phyloP scores from a whole-genome alignment of 2,113 vertebrate species.

The Odocoileus virginianus region DNA sequence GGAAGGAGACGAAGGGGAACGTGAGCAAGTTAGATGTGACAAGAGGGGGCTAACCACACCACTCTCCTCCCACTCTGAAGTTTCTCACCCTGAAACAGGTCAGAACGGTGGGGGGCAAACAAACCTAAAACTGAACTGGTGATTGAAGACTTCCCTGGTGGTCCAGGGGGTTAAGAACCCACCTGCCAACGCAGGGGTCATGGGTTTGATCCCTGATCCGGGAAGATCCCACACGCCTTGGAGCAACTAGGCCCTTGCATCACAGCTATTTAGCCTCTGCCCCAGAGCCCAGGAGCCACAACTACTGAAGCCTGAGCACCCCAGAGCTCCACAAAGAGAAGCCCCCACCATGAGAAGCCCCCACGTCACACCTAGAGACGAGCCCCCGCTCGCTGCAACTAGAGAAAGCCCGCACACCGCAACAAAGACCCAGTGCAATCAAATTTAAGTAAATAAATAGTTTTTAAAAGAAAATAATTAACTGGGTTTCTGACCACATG shows the following conservation, averaged over 20 bases:
- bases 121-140: background rate
- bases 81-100: background rate
- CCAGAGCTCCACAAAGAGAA: background rate
- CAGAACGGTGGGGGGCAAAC: background rate
- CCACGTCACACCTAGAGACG: accelerated
- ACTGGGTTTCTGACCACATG: background rate
- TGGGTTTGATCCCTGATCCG: background rate
- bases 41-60: too few relatives aligned
- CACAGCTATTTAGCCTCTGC: background rate
- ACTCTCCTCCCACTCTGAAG: too few relatives aligned
- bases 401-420: accelerated
- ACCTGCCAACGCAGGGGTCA: background rate
- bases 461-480: background rate
- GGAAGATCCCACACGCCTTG: background rate
- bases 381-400: accelerated
- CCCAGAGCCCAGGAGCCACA: background rate
- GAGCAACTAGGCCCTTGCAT: background rate
- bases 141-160: background rate
- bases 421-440: background rate
- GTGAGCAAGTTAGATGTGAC: too few relatives aligned
- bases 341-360: background rate
- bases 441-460: background rate
- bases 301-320: background rate
- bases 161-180: background rate
- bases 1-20: background rate